Base-by-base conservation (phyloP, 2,888 invertebrate genomes). In the Allophyes oxyacanthae region DNA sequence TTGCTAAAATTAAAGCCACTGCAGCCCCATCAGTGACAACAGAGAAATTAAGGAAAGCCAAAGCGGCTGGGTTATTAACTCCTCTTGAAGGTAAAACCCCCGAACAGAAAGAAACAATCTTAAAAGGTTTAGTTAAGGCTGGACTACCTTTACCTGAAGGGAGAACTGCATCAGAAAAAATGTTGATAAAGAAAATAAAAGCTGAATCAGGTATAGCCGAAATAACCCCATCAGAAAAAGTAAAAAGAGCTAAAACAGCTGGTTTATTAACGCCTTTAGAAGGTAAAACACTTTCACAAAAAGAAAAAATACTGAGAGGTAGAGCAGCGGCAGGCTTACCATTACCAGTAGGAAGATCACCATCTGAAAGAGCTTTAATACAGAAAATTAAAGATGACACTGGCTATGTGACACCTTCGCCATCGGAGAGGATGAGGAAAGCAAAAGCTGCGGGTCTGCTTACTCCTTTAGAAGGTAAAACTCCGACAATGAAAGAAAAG, bases 291-390 rank as follows among this genome's bases (percentile, higher is more conserved):
- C 64, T 58, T 9, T 53, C 74, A 15, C 74, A 83, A 53, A 83
- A 80, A 45, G 80, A 82, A 45, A 81, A 72, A 59, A 80, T 83
- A 52, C 38, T 83, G 0, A 76, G 62, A 64, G 77, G 78, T 1
- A 43, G 79, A 48, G 80, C 68, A 32, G 65, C 49, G 10, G 54
- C 66, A 25, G 72, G 72, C 8, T 46, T 72, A 15, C 75, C 30
- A 36, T 56, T 82, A 20, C 81, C 83, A 9, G 66, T 64, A 46
- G 81, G 72, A 0, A 72, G 62, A 61, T 64, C 78, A 1, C 8
- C 63, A 6, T 81, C 82, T 0, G 81, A 81, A 53, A 50, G 71
- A 72, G 61, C 20, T 8, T 36, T 69, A 20, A 25, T 69, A 13
- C 28, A 44, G 25, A 72, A 64, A 48, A 58, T 74, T 9, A 76